These are phyloP conservation scores for Numida meleagris DNA, from an alignment of 2,113 vertebrate genomes.

Conservation along the genomic window DNA sequence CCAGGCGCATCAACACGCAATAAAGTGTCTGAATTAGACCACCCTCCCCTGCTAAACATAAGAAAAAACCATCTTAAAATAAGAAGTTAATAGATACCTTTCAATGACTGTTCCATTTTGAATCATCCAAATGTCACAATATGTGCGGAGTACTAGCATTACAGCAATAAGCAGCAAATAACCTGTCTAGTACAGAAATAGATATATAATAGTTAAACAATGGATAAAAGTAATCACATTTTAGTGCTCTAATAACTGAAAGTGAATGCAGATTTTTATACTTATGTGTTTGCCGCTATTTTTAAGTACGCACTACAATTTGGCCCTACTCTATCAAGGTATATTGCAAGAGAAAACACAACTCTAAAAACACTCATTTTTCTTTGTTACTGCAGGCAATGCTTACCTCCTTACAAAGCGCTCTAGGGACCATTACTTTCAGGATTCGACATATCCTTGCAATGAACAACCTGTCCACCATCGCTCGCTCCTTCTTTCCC, in stretches of 20 bases:
- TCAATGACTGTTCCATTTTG: conserved; percentile 98
- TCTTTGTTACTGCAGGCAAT: neutral
- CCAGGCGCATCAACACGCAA: neutral
- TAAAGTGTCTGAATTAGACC: neutral
- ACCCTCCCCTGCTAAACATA: neutral
- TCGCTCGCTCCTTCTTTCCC: conserved; percentile 88
- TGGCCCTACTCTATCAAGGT: neutral
- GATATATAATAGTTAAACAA: conserved; percentile 31
- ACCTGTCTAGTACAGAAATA: conserved; percentile 81
- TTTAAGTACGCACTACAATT: neutral
- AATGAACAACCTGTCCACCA: conserved; percentile 91
- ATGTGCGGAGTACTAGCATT: conserved; percentile 93
- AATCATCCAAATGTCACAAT: conserved; percentile 99
- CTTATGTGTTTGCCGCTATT: neutral
- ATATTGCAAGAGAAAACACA: neutral
- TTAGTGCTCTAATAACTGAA: neutral
- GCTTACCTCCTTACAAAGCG: conserved; percentile 92
- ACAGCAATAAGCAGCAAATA: conserved; percentile 92
- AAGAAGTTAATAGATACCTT: conserved; percentile 81
- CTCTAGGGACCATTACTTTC: conserved; percentile 87
- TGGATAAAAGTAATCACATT: neutral
- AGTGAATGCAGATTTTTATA: neutral
- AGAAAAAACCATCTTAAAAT: neutral
- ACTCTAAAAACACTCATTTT: neutral
- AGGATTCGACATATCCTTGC: conserved; percentile 84